Percentiles rank a stretch among this genome's conserved stretches.
These are phyloP conservation scores for Paragorgia papillata DNA, from an alignment of 92 coral and sea anemone species.

Conservation along the genomic window DNA sequence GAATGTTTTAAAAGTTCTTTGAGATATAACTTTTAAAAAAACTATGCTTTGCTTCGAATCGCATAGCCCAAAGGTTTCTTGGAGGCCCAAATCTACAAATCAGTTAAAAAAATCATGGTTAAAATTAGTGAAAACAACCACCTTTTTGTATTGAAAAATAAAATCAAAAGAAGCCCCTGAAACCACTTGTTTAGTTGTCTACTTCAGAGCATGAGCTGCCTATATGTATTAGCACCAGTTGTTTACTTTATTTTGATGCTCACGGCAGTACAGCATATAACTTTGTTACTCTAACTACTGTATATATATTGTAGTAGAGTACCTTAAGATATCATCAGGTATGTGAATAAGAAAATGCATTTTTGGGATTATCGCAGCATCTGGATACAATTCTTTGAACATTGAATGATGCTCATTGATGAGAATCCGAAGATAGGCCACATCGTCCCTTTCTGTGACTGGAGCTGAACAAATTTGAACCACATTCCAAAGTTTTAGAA, in stretches of 20 bases:
- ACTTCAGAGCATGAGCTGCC: neutral
- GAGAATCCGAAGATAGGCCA: slow-evolving; percentile 10
- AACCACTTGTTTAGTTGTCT: too few relatives aligned
- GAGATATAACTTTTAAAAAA: slow-evolving; percentile 20
- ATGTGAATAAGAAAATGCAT: slow-evolving; percentile 19
- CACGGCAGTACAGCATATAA: too few relatives aligned
- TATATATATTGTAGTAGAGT: neutral
- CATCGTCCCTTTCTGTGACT: slow-evolving; percentile 14
- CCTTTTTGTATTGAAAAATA: too few relatives aligned
- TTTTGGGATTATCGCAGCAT: slow-evolving; percentile 12
- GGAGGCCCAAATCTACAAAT: slow-evolving; percentile 44
- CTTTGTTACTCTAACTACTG: neutral
- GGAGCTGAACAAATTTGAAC: slow-evolving; percentile 21
- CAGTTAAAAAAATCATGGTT: too few relatives aligned
- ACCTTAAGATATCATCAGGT: slow-evolving; percentile 19
- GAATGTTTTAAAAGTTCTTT: slow-evolving; percentile 44
- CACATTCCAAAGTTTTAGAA: too few relatives aligned
- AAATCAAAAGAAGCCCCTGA: too few relatives aligned
- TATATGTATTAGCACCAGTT: neutral
- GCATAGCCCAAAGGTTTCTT: slow-evolving; percentile 41
- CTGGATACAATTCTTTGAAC: slow-evolving; percentile 22
- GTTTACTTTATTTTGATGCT: too few relatives aligned
- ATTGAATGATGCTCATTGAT: slow-evolving; percentile 22
- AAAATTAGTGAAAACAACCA: too few relatives aligned
- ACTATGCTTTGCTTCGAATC: slow-evolving; percentile 49